Base-by-base conservation (phyloP, 2,113 vertebrate genomes). In the Eulacestoma nigropectus region DNA sequence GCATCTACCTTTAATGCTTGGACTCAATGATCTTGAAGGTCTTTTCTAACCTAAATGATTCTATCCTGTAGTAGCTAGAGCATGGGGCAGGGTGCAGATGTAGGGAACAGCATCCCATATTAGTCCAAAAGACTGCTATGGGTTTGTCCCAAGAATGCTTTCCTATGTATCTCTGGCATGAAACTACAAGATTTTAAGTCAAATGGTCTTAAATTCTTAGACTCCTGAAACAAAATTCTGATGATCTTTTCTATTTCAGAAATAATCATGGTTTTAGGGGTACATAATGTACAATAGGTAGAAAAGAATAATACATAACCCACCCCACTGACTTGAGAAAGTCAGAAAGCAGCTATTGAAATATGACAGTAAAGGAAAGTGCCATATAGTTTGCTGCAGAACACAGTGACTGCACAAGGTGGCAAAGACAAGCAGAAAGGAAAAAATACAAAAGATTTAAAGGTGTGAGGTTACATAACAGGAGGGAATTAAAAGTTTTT, bases 51-150 rank as follows among this genome's bases (percentile, higher is more conserved):
- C 32, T 18, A 39, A 47, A 42, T 27, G 16, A 26, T 79, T 50
- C 27, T 49, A 8, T 29, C 7, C 13, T 16, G 11, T 79, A 47
- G 62, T 23, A 92, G 63, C 30, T 41, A 88, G 56, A 50, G 64
- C 6, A 2, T 0, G 0, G 56, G 39, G 25, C 19, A 90, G 53
- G 19, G 11, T 87, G 62, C 41, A 37, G 55, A 46, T 41, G 27
- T 55, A 25, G 7, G 72, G 32, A 64, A 4, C 11, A 72, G 22
- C 33, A 60, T 55, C 7, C 17, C 1, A 0, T 49, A 8, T 22
- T n/a, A 60, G 20, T 60, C 33, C 10, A 21, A 57, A 85, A 55
- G 6, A 13, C 32, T 17, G 4, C 35, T 32, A 10, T 32, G 33
- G 11, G 7, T 74, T 84, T 95, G 8, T 74, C 1, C 2, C 35